phyloP scores from a whole-genome alignment of 2,113 vertebrate species.

The Hydropotes inermis region DNA sequence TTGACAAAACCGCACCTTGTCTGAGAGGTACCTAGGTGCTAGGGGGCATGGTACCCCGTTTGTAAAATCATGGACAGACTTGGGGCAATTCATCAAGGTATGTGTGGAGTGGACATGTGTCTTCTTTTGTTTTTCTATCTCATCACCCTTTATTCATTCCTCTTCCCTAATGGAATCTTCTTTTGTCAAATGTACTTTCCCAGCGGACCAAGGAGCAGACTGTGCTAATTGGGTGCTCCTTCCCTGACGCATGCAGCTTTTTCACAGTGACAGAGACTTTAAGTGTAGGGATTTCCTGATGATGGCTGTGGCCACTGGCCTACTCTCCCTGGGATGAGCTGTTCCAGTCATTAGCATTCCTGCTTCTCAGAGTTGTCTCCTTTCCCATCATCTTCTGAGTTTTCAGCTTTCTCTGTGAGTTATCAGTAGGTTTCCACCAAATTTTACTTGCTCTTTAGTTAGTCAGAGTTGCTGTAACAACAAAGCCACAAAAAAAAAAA shows the following conservation, averaged over 20 bases:
- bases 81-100: not conserved
- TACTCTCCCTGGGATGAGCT: not conserved
- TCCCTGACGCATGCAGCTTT: not conserved
- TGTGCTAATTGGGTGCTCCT: not conserved
- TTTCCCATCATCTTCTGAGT: not conserved
- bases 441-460: not conserved
- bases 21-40: not conserved
- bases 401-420: not conserved
- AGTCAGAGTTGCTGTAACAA: not conserved
- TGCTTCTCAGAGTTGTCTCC: not conserved
- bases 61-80: not conserved
- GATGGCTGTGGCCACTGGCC: not conserved
- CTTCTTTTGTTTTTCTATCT: not conserved
- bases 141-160: not conserved
- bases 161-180: not conserved
- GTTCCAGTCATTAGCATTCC: not conserved
- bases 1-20: rapidly evolving
- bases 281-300: not conserved
- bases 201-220: not conserved
- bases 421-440: not conserved
- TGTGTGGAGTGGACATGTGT: not conserved
- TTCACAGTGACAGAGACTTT: not conserved
- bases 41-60: rapidly evolving
- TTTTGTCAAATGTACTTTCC: not conserved
- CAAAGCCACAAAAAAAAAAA: not conserved